These are phyloP conservation scores for Pseudochromis fuscus DNA, from an alignment of 2,797 vertebrate species.

Conservation along the genomic window DNA sequence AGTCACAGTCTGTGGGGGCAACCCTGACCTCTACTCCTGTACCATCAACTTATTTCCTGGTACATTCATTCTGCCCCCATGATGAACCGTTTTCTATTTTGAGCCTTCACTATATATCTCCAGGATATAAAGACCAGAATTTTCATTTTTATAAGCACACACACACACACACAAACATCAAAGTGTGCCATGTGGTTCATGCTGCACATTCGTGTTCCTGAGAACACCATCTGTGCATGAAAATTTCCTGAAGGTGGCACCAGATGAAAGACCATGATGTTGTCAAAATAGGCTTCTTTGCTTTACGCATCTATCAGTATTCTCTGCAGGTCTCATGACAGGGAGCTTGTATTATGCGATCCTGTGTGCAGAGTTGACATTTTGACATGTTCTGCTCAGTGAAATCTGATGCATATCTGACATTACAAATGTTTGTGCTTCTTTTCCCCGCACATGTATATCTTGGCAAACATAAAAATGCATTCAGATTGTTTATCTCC, in stretches of 20 bases:
- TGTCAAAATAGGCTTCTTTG: background rate
- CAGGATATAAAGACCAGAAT: background rate
- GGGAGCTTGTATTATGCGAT: background rate
- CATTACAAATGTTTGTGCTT: constrained; percentile 8
- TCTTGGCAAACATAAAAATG: background rate
- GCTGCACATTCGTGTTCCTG: background rate
- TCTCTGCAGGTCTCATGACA: constrained; percentile 5
- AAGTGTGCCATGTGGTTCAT: background rate
- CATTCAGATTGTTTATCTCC: background rate
- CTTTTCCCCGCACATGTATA: background rate
- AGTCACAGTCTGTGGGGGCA: background rate
- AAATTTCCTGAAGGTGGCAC: background rate
- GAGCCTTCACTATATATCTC: background rate
- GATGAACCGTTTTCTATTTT: background rate
- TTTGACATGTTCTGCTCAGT: constrained; percentile 22
- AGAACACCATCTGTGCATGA: background rate
- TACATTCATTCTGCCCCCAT: background rate
- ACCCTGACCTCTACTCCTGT: background rate
- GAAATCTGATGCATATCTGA: constrained; percentile 22
- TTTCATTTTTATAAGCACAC: background rate
- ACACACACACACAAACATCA: too few relatives aligned
- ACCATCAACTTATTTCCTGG: background rate
- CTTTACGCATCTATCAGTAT: background rate
- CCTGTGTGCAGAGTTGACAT: background rate
- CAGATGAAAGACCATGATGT: constrained; percentile 2